phyloP scores from a whole-genome alignment of 2,797 vertebrate genomes.

The Xyrichtys novacula region DNA sequence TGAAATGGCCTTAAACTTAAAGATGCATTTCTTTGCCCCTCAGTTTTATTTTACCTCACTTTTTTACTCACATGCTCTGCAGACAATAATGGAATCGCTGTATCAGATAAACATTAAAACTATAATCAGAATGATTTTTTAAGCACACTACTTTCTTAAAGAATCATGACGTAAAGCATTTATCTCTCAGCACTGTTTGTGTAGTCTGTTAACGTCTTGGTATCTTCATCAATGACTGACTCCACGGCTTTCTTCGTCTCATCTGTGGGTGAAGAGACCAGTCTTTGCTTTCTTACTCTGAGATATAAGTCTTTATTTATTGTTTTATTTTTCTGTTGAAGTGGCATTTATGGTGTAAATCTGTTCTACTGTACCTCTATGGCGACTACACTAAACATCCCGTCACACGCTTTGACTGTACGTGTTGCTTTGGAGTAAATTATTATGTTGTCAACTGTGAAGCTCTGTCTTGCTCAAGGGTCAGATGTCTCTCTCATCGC shows the following conservation, averaged over 20 bases:
- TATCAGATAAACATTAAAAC: conserved; percentile 31
- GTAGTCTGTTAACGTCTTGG: conserved; percentile 29
- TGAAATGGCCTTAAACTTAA: conserved; percentile 71
- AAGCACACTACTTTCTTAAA: conserved; percentile 25
- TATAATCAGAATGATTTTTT: conserved; percentile 43
- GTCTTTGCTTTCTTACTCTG: conserved; percentile 22
- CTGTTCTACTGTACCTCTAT: conserved; percentile 55
- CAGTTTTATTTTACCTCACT: conserved; percentile 33
- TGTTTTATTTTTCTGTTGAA: conserved; percentile 54
- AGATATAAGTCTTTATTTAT: conserved; percentile 72
- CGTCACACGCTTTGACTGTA: conserved; percentile 54
- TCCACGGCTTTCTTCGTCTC: conserved; percentile 45
- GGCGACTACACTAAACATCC: conserved; percentile 51
- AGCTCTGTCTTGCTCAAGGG: conserved; percentile 51
- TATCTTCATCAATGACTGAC: conserved; percentile 44
- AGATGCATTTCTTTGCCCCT: conserved; percentile 43
- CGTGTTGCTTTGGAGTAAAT: conserved; percentile 66
- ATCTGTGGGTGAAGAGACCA: conserved; percentile 32
- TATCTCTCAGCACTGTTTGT: conserved; percentile 30
- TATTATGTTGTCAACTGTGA: conserved; percentile 60
- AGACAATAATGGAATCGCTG: conserved; percentile 26
- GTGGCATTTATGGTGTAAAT: conserved; percentile 47
- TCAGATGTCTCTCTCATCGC: conserved; percentile 61
- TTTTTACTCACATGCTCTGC: conserved; percentile 28
- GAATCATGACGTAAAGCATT: conserved; percentile 17